phyloP scores from a whole-genome alignment of 2,113 vertebrate species.

The Azemiops feae region DNA sequence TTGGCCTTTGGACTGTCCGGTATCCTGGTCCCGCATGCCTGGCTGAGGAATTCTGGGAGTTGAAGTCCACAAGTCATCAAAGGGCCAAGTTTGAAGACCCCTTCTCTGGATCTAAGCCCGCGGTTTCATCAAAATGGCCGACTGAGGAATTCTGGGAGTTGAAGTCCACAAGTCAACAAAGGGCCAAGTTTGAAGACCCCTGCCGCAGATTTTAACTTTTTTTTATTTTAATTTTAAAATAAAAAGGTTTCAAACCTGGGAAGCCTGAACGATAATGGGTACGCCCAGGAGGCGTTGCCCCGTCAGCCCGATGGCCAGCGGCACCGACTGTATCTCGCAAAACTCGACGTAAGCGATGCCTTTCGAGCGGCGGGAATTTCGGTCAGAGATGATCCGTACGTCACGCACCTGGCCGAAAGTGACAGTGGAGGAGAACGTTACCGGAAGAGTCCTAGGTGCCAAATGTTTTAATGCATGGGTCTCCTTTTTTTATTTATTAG shows the following conservation, averaged over 20 bases:
- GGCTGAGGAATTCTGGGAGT: no score
- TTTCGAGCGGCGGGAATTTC: slow-evolving; percentile 66
- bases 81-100: no score
- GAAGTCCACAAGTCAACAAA: no score
- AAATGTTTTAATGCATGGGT: neutral
- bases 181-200: no score
- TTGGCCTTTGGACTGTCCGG: no score
- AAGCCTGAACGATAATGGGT: slow-evolving; percentile 67
- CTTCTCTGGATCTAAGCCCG: no score
- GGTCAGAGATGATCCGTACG: slow-evolving; percentile 68
- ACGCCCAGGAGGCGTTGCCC: slow-evolving; percentile 65
- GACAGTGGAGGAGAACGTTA: neutral
- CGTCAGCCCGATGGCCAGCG: slow-evolving; percentile 63
- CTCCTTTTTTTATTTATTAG: neutral
- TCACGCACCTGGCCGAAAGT: slow-evolving; percentile 61
- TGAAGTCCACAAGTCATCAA: no score
- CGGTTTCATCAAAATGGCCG: no score
- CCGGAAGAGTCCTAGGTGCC: fast-evolving
- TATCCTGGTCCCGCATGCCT: no score
- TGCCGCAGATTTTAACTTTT: no score
- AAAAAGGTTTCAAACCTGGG: slow-evolving; percentile 50
- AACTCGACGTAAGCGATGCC: slow-evolving; percentile 71
- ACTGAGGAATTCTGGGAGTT: no score
- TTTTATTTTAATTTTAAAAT: no score
- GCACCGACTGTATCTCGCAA: slow-evolving; percentile 68